A percentile compares a stretch with the other conserved stretches of the same genome.
Evolutionary conservation across 1,140 invertebrate genomes (phyloP).

Genomic region (Saccostrea glomerata): DNA sequence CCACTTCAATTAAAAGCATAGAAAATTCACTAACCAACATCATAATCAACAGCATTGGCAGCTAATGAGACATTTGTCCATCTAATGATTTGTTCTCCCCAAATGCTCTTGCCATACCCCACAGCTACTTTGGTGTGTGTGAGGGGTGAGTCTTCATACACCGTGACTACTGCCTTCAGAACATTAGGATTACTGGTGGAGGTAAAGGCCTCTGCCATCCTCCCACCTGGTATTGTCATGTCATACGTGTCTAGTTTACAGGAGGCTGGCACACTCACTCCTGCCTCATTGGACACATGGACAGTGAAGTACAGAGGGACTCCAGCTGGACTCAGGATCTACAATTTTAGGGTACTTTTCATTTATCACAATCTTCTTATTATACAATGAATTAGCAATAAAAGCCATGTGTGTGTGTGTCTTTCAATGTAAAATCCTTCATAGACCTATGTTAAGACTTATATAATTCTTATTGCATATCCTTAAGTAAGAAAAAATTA

Average conservation of each 20-base stretch:
- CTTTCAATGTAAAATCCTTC: no score
- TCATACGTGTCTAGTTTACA: slow-evolving; percentile 64
- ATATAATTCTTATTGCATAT: no score
- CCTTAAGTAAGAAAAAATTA: no score
- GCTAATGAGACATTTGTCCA: slow-evolving; percentile 33
- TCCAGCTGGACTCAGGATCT: slow-evolving; percentile 29
- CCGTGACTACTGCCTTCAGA: slow-evolving; percentile 55
- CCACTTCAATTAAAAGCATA: not conserved
- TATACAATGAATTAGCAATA: no score
- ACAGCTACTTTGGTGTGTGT: slow-evolving; percentile 46
- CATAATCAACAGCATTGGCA: slow-evolving; percentile 12
- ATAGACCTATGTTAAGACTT: no score
- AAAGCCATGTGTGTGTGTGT: no score
- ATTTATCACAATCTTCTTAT: no score
- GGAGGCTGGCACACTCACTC: slow-evolving; percentile 43
- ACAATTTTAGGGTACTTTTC: not conserved
- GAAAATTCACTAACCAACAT: slow-evolving; percentile 45
- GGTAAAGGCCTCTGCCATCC: slow-evolving; percentile 56
- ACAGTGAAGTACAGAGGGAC: slow-evolving; percentile 62
- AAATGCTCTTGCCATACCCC: slow-evolving; percentile 56
- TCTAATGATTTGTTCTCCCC: slow-evolving; percentile 41
- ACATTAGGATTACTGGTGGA: slow-evolving; percentile 58
- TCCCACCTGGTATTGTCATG: slow-evolving; percentile 59
- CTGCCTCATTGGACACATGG: slow-evolving; percentile 56
- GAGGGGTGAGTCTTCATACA: slow-evolving; percentile 62